These are phyloP conservation scores for Meandrina meandrites DNA, from an alignment of 92 coral and sea anemone genomes.

Conservation along the genomic window DNA sequence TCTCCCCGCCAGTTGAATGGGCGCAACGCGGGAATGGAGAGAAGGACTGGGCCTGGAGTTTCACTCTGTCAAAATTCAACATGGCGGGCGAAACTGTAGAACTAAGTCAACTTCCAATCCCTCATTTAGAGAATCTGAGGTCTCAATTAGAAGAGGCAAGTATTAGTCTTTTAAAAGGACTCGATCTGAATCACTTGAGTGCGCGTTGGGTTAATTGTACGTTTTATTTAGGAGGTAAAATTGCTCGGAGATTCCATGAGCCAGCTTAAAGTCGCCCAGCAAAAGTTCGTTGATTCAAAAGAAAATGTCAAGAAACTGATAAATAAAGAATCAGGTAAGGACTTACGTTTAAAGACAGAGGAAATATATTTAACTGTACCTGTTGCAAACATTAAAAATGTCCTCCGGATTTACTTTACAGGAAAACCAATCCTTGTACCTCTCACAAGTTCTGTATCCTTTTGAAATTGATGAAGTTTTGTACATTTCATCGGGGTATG, in stretches of 20 bases:
- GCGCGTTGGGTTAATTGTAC: neutral
- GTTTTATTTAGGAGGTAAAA: conserved; percentile 81
- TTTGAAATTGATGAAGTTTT: conserved; percentile 1
- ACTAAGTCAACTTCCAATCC: conserved; percentile 84
- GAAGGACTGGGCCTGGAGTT: conserved; percentile 20
- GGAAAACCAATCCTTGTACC: conserved; percentile 94
- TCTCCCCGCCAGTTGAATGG: too few relatives aligned
- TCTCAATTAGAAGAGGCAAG: conserved; percentile 91
- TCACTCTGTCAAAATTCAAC: conserved; percentile 44
- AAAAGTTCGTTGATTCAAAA: conserved; percentile 88
- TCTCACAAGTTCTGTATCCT: conserved; percentile 96
- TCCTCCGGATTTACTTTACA: conserved; percentile 7
- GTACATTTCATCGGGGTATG: neutral
- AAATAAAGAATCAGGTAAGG: conserved; percentile 70
- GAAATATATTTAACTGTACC: neutral
- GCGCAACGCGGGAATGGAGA: neutral
- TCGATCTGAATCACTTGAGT: neutral
- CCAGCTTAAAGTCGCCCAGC: conserved; percentile 91
- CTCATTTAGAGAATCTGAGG: conserved; percentile 89
- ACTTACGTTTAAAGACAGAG: neutral
- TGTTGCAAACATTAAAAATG: neutral
- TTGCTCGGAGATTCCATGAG: conserved; percentile 88
- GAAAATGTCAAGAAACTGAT: conserved; percentile 86
- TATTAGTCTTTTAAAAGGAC: neutral
- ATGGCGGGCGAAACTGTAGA: conserved; percentile 90